Base-by-base conservation (phyloP, 2,888 invertebrate species). In the Tenthredo livida region DNA sequence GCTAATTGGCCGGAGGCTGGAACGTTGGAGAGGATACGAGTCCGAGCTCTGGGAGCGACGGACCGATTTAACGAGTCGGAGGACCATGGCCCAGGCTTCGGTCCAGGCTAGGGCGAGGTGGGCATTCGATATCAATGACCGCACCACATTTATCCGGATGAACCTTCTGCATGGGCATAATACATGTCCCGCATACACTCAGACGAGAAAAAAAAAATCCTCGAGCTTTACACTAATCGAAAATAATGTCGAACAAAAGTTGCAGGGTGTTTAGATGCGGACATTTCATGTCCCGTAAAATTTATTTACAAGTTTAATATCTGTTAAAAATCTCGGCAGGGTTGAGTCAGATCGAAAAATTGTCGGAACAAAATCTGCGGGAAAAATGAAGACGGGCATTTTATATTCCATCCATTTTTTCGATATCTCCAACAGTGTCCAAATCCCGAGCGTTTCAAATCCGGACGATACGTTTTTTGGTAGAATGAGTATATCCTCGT, bases 1-100 rank as follows among this genome's bases (percentile, higher is more conserved):
- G 92, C 92, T 92, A 93, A 93, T 93, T 93, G 91, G 90, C 91
- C 92, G 90, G 90, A 90, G 91, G 88, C 89, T 87, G 86, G 87
- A 86, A 88, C 88, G 87, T 88, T 88, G 88, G 86, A 89, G 88
- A 89, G 88, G 47, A 80, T 58, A 37, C 40, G 58, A 80, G 80
- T 37, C 89, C 87, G 86, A 87, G 86, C 86, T 87, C 88, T 89
- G 86, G 90, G 88, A 89, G 88, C 88, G 90, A 54, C 54, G 61
- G 80, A 77, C 77, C 80, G 91, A 92, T 92, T 92, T 92, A 92
- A 92, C 92, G 91, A 92, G 92, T 89, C 90, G 90, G 89, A 90
- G 90, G 65, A 61, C n/a, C 77, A 33, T n/a, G 90, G 89, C 89
- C 86, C 88, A 85, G 87, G 86, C 87, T 84, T 86, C 87, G 86